Evolutionary conservation across 2,888 invertebrate genomes (phyloP).

Genomic region (Drosophila merina): DNA sequence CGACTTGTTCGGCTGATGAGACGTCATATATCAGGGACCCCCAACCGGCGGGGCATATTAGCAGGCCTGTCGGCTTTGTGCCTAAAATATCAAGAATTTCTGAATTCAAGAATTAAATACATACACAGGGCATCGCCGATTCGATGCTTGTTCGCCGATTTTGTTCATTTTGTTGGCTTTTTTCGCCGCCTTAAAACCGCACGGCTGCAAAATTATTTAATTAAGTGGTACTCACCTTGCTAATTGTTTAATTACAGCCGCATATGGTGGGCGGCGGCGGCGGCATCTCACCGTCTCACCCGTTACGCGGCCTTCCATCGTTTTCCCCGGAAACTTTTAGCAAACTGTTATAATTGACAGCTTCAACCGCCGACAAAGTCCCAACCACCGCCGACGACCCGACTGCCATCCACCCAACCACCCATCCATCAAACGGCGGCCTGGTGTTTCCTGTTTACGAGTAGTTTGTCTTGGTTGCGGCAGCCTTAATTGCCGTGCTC

Average conservation of each 20-base stretch:
- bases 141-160: slow-evolving; percentile 4
- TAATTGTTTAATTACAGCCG: slow-evolving; percentile 74
- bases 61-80: slow-evolving; percentile 2
- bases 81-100: background rate
- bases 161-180: slow-evolving; percentile 28
- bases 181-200: slow-evolving; percentile 59
- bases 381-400: slow-evolving; percentile 18
- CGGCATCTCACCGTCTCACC: background rate
- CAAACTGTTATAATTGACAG: slow-evolving; percentile 72
- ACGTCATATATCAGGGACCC: slow-evolving; percentile 44
- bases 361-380: slow-evolving; percentile 38
- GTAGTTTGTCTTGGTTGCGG: slow-evolving; percentile 57
- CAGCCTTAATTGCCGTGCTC: slow-evolving; percentile 55
- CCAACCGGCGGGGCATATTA: slow-evolving; percentile 3
- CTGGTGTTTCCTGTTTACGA: slow-evolving; percentile 37
- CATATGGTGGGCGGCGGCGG: slow-evolving; percentile 18
- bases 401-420: background rate
- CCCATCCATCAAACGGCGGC: slow-evolving; percentile 35
- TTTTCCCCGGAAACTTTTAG: slow-evolving; percentile 61
- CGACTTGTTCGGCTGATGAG: slow-evolving; percentile 46
- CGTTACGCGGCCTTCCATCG: slow-evolving; percentile 12
- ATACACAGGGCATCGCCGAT: slow-evolving; percentile 16
- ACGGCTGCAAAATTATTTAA: slow-evolving; percentile 75
- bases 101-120: background rate
- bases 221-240: slow-evolving; percentile 76